Base-by-base conservation (phyloP, 2,888 invertebrate species). In the Nemotelus nigrinus region DNA sequence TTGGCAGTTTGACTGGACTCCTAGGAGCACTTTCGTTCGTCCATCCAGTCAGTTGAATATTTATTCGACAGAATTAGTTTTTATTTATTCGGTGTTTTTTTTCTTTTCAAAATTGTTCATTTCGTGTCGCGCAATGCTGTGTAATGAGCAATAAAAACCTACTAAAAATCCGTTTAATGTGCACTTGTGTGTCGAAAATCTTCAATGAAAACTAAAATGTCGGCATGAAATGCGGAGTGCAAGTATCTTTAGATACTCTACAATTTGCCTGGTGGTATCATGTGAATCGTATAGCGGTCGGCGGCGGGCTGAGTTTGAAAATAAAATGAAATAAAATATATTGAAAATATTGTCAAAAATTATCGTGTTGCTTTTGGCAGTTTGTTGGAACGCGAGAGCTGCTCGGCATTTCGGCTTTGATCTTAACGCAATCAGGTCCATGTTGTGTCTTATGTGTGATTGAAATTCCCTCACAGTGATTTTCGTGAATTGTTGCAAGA, bases 281-380 rank as follows among this genome's bases (percentile, higher is more conserved):
- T 25, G 25, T 25, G 25, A 25, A 25, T 25, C 25, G 25, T 1
- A 25, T 25, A 25, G 25, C 25, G 25, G 25, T 25, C 25, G 25
- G 53, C 53, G 6, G 53, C 53, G 53, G 53, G 53, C 53, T 53
- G 6, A 53, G 10, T 53, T 7, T 53, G 53, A 7, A 53, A 53
- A 7, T 41, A 47, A 8, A n/a, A 2, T 44, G 43, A 70, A 70
- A 55, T 55, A 43, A 55, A 53, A 70, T 55, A 53, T 55, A 25
- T n/a, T 8, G 53, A 70, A 70, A 70, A 70, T 55, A 3, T 70
- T 70, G 70, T 70, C 70, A 70, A 70, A 70, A 70, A 50, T 70
- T 53, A 70, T 70, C 47, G 70, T 70, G 70, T 70, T 55, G 70
- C 43, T 10, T 65, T 65, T 53, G 55, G 70, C 70, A 55, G 70